Evolutionary conservation across 2,888 invertebrate genomes (phyloP).

Genomic region (Microdon myrmicae): DNA sequence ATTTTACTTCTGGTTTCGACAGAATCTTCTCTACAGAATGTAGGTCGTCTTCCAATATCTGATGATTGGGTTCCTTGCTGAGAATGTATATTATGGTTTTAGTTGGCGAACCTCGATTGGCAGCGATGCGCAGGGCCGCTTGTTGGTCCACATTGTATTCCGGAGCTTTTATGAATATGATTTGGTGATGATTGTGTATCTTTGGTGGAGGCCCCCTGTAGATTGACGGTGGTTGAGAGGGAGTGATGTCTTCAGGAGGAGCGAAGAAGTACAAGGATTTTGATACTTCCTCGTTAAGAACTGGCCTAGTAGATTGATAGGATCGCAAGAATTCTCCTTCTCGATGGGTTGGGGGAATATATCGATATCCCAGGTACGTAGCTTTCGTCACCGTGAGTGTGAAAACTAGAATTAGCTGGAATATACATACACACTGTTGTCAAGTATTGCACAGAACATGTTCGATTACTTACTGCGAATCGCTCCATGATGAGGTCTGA

Average conservation of each 20-base stretch:
- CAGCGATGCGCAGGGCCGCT: constrained; percentile 22
- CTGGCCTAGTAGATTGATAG: no score
- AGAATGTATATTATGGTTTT: constrained; percentile 52
- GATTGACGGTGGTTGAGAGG: neutral
- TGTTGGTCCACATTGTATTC: constrained; percentile 37
- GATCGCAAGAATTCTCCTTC: no score
- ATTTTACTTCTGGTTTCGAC: constrained; percentile 52
- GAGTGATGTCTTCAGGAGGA: constrained; percentile 6
- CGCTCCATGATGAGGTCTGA: constrained; percentile 17
- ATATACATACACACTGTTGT: neutral
- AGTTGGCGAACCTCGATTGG: constrained; percentile 43
- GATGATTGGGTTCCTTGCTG: constrained; percentile 48
- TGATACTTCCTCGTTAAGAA: neutral
- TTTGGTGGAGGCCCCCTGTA: neutral
- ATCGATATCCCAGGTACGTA: constrained; percentile 12
- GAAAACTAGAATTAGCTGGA: constrained; percentile 1
- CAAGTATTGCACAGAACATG: neutral
- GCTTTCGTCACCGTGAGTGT: constrained; percentile 13
- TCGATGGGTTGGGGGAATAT: no score
- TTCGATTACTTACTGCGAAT: constrained; percentile 22
- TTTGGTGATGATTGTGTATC: constrained; percentile 35
- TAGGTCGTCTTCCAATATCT: constrained; percentile 7
- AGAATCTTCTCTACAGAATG: constrained; percentile 17
- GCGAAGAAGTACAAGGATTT: constrained; percentile 28
- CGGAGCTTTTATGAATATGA: constrained; percentile 49